Evolutionary conservation across 1,140 invertebrate genomes (phyloP), one percentile per base, ranked within the genome.

Genomic region (Pectinophora gossypiella): DNA sequence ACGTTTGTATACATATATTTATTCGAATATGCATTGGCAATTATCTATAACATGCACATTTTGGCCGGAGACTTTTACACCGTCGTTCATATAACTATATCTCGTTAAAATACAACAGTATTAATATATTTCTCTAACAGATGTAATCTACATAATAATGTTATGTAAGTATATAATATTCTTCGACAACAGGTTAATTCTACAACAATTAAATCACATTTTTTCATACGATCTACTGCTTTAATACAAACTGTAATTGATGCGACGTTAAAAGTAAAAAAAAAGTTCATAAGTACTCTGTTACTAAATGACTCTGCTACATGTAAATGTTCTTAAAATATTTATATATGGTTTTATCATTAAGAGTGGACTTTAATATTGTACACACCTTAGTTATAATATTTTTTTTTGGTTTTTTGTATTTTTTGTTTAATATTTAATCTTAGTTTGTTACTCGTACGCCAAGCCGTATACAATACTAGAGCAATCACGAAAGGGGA

Each of bases 121-220:
- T 72, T 69, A 72, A 59, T 76, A 82, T 73, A 85, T 78, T 70
- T 73, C 72, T 82, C 73, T 82, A 85, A 79, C 70, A 76, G 68
- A 76, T 77, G 72, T 78, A 81, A 73, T 58, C 75, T 82, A 82
- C 59, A 72, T 66, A 67, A 74, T 76, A 72, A 76, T 71, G 65
- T 80, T 75, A 85, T 72, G 75, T 78, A 78, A 66, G 62, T 77
- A 73, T 76, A 76, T 76, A 74, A 63, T 40, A 40, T 20, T 71
- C 73, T 58, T 72, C 67, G 72, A 82, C 72, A 82, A 80, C 77
- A 74, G 51, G 59, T 72, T 80, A 79, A 65, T 48, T 72, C 72
- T 84, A 86, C 76, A 83, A 85, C 76, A 85, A 84, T 79, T 67
- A 81, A 79, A 86, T 83, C 78, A 86, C 78, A 86, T 65, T 78